A percentile compares a stretch with the other conserved stretches of the same genome.
Conservation (phyloP, 2,888 invertebrate genomes). For the Drosophila ezoana region DNA sequence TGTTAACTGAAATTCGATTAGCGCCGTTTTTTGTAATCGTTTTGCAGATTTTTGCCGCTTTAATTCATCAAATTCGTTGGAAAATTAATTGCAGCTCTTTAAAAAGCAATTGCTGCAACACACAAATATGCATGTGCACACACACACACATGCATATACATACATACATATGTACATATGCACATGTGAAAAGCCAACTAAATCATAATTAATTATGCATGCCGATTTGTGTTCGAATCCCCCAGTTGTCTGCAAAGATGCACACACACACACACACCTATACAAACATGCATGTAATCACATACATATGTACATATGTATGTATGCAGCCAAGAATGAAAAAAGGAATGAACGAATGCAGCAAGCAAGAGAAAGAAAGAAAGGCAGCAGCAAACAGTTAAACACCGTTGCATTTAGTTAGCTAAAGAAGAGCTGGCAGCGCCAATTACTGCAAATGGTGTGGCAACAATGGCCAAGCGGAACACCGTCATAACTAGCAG, state of each 20-base stretch:
- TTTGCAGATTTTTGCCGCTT: slow-evolving; percentile 23
- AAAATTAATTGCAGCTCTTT: slow-evolving; percentile 61
- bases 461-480: slow-evolving; percentile 73
- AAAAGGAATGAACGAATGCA: slow-evolving; percentile 25
- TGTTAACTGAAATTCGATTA: slow-evolving; percentile 64
- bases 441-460: slow-evolving; percentile 76
- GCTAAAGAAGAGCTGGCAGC: slow-evolving; percentile 41
- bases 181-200: slow-evolving; percentile 21
- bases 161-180: too few relatives aligned
- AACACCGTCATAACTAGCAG: slow-evolving; percentile 53
- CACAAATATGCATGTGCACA: slow-evolving; percentile 8
- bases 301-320: neutral
- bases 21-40: slow-evolving; percentile 37
- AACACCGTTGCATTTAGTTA: slow-evolving; percentile 56
- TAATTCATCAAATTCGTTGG: slow-evolving; percentile 50
- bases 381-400: slow-evolving; percentile 58
- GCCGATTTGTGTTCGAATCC: slow-evolving; percentile 29
- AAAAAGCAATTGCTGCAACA: slow-evolving; percentile 51
- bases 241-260: slow-evolving; percentile 7
- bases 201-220: slow-evolving; percentile 69
- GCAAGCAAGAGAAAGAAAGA: slow-evolving; percentile 24
- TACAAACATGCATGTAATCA: neutral
- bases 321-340: slow-evolving; percentile 24
- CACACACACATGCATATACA: neutral
- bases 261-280: neutral